These are phyloP conservation scores for Nemapogon koenigi DNA, from an alignment of 2,888 invertebrate genomes.

Conservation along the genomic window DNA sequence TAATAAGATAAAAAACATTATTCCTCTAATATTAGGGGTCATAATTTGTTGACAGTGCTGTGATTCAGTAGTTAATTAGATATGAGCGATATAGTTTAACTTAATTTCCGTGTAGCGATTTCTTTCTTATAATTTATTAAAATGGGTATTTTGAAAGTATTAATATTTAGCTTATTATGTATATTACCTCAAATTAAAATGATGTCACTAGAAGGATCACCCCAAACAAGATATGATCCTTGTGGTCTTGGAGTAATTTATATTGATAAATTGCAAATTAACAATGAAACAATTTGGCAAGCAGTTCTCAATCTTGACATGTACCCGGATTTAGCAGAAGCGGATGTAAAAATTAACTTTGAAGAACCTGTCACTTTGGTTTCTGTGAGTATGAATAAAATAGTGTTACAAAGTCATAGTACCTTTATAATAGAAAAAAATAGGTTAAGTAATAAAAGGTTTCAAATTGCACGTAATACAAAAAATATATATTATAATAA, in stretches of 20 bases:
- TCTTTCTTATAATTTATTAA: no score
- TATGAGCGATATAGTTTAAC: no score
- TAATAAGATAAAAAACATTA: no score
- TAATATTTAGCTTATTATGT: no score
- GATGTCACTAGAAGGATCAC: slow-evolving; percentile 37
- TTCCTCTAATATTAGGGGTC: no score
- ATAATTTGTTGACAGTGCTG: no score
- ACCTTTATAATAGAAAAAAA: background rate
- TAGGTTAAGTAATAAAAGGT: no score
- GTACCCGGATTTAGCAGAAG: slow-evolving; percentile 27
- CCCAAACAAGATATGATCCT: slow-evolving; percentile 40
- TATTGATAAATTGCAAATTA: slow-evolving; percentile 32
- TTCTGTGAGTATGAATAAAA: slow-evolving; percentile 28
- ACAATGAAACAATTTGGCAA: slow-evolving; percentile 30
- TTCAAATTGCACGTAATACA: no score
- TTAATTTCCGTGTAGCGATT: no score
- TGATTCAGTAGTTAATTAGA: no score
- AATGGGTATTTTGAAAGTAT: no score
- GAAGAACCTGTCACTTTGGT: slow-evolving; percentile 29
- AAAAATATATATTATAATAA: no score
- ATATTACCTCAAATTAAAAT: background rate
- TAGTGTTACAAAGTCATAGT: background rate
- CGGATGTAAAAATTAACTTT: slow-evolving; percentile 32
- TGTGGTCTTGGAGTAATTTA: slow-evolving; percentile 43
- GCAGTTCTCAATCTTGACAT: slow-evolving; percentile 35